These are phyloP conservation scores for Troides oblongomaculatus DNA, from an alignment of 2,888 invertebrate species.

Conservation along the genomic window DNA sequence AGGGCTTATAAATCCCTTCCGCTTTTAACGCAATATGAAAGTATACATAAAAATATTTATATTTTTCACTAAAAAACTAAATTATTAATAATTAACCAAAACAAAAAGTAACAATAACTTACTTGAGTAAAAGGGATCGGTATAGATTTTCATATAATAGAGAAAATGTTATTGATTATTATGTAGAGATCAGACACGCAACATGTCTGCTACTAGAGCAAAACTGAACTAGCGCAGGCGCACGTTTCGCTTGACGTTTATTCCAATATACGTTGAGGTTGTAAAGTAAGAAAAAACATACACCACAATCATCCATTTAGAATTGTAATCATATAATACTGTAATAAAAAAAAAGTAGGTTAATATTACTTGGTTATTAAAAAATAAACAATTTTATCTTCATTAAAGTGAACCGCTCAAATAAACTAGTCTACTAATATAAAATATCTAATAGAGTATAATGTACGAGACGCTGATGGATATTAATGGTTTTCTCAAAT, in stretches of 20 bases:
- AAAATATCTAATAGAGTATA: constrained; percentile 3
- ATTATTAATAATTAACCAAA: neutral
- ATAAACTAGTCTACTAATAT: constrained; percentile 22
- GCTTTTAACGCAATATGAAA: constrained; percentile 24
- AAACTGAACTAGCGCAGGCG: constrained; percentile 39
- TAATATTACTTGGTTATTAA: constrained; percentile 30
- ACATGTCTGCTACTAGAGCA: constrained; percentile 43
- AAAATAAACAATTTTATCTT: neutral
- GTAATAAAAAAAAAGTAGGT: constrained; percentile 32
- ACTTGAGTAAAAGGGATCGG: neutral
- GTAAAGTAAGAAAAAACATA: constrained; percentile 7
- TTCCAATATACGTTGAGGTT: constrained; percentile 8
- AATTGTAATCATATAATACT: constrained; percentile 21
- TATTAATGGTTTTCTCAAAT: neutral
- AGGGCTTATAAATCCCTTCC: constrained; percentile 26
- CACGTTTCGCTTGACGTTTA: constrained; percentile 18
- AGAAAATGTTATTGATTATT: constrained; percentile 14
- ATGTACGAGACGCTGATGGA: neutral
- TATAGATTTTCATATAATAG: constrained; percentile 18
- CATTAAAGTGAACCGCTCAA: constrained; percentile 23
- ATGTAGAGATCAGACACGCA: constrained; percentile 33
- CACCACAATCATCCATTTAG: constrained; percentile 10
- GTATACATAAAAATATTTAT: constrained; percentile 4
- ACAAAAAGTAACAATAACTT: constrained; percentile 7
- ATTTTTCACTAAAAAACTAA: neutral